These are phyloP conservation scores for Rhopilema esculentum DNA, from an alignment of 30 jellyfish, hydroid and myxozoan genomes.

Conservation along the genomic window DNA sequence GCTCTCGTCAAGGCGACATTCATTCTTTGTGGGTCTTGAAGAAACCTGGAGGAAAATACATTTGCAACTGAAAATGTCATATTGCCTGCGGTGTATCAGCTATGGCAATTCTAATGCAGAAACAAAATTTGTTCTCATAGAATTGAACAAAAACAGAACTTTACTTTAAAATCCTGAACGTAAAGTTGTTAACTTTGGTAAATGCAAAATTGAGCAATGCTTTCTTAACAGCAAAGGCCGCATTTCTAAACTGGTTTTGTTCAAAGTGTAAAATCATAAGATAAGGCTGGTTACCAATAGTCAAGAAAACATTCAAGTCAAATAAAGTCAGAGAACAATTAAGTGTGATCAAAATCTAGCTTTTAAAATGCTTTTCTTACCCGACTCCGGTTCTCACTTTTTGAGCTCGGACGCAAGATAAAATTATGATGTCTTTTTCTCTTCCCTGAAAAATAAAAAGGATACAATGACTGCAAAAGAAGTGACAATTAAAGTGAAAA, in stretches of 20 bases:
- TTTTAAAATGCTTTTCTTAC: constrained; percentile 14
- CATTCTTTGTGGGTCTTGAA: constrained; percentile 88
- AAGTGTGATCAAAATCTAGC: neutral
- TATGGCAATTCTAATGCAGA: no score
- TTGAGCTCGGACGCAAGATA: constrained; percentile 95
- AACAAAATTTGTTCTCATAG: no score
- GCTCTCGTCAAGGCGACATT: constrained; percentile 99
- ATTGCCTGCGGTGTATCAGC: neutral
- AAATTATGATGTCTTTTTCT: constrained; percentile 81
- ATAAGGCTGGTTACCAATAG: no score
- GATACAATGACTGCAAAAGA: neutral
- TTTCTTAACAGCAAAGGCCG: no score
- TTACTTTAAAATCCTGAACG: no score
- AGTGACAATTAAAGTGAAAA: neutral
- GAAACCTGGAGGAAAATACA: constrained; percentile 52
- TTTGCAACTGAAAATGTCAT: neutral
- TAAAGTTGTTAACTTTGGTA: no score
- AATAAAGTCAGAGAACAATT: no score
- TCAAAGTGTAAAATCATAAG: no score
- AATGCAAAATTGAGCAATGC: no score
- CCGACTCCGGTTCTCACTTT: constrained; percentile 70
- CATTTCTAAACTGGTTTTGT: no score
- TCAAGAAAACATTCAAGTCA: no score
- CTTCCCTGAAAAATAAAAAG: constrained; percentile 65
- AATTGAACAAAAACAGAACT: no score